Base-by-base conservation (phyloP, 2,113 vertebrate species). In the Bungarus multicinctus region DNA sequence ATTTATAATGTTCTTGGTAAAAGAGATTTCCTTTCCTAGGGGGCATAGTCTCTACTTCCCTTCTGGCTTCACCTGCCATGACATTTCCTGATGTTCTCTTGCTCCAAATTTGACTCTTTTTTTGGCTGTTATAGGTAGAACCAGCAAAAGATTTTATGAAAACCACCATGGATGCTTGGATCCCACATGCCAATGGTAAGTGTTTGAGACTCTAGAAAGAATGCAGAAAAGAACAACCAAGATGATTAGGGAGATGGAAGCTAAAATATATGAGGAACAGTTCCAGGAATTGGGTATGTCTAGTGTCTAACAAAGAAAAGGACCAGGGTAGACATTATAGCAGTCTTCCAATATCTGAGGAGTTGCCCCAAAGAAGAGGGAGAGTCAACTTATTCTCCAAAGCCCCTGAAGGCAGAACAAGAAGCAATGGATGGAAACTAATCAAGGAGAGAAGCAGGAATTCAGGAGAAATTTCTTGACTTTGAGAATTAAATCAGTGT, bases 331-430 rank as follows among this genome's bases (percentile, higher is more conserved):
- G 60, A 64, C 27, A 30, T 2, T 27, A 64, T 12, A 64, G 27
- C 27, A 5, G 4, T 1, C 0, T 64, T n/a, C 3, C 60, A 64
- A 0, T 14, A 64, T 14, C 0, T 64, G 0, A 14, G 60, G 60
- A 12, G 60, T 10, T 64, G 4, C 11, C 60, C 0, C 11, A 64
- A 5, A 64, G 60, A n/a, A 5, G 27, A n/a, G 27, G 27, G 47
- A 0, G 27, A 0, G 27, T 64, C 60, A 64, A 64, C 0, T 1
- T 64, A 5, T 64, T 64, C 0, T n/a, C 60, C 60, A n/a, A 64
- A 5, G 11, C 4, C 0, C 60, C 11, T n/a, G 60, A 64, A 11
- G 27, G 1, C 1, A 64, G 60, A 4, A 64, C 0, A n/a, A 30
- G 60, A 14, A 64, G 4, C 60, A 64, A 64, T 1, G 27, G 11